Evolutionary conservation across 2,113 vertebrate species (phyloP).

Genomic region (Mustelus asterias): DNA sequence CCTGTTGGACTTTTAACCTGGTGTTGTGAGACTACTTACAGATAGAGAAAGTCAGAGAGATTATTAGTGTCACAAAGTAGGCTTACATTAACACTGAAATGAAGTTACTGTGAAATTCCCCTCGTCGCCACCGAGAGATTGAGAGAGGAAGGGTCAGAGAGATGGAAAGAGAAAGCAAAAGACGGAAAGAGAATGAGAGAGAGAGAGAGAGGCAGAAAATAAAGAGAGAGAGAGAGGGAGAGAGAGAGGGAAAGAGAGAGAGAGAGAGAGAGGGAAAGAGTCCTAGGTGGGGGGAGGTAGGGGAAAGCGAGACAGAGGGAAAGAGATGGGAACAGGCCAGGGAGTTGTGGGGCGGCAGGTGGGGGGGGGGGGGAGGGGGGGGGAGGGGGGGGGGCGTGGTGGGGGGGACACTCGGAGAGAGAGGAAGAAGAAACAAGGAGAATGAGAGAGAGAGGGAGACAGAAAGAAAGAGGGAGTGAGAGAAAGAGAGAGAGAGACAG

Average conservation of each 20-base stretch:
- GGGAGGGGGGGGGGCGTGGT: background rate
- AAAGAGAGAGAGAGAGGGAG: background rate
- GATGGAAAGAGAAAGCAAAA: background rate
- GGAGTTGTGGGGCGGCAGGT: background rate
- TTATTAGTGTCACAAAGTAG: no score
- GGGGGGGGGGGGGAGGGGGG: no score
- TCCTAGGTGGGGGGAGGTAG: no score
- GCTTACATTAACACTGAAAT: no score
- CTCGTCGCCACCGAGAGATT: no score
- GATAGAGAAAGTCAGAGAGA: no score
- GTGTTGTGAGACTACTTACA: no score
- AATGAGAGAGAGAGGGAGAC: background rate
- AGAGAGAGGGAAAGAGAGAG: background rate
- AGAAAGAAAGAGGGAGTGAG: background rate
- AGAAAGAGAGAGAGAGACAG: conserved; percentile 21
- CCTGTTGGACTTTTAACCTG: no score
- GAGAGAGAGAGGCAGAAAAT: background rate
- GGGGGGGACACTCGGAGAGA: background rate
- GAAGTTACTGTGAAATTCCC: no score
- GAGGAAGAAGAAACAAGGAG: background rate
- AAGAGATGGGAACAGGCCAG: background rate
- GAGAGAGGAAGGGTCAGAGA: no score
- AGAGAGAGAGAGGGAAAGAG: background rate
- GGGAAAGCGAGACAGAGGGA: background rate
- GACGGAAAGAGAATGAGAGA: background rate